Evolutionary conservation across 30 jellyfish, hydroid and myxozoan species (phyloP).

Genomic region (Aurelia coerulea): DNA sequence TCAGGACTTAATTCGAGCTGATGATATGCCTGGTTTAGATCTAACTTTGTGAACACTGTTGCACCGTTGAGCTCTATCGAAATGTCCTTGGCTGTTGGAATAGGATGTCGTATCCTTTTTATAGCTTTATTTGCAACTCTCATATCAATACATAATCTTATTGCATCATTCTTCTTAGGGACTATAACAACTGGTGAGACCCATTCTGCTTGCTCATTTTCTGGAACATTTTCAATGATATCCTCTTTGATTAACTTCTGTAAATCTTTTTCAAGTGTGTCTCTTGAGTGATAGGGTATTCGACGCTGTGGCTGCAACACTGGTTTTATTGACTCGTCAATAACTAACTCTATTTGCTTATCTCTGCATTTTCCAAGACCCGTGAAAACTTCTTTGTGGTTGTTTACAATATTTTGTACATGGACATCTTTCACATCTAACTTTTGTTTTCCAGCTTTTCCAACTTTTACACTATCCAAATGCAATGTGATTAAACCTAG

Average conservation of each 20-base stretch:
- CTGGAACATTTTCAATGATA: constrained; percentile 29
- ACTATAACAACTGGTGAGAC: constrained; percentile 14
- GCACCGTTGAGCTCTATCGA: constrained; percentile 2
- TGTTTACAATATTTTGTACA: not conserved
- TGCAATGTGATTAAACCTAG: not conserved
- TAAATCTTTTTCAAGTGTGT: not conserved
- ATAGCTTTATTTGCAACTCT: constrained; percentile 47
- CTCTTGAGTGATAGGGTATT: not conserved
- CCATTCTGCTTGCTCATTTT: constrained; percentile 29
- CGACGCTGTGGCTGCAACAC: not conserved
- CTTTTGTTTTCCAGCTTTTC: not conserved
- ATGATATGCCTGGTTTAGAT: no score
- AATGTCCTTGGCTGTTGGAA: constrained; percentile 36
- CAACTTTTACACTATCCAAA: not conserved
- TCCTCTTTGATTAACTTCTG: constrained; percentile 3
- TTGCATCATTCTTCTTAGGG: constrained; percentile 26
- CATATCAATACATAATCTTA: constrained; percentile 51
- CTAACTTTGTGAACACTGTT: no score
- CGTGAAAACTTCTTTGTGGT: not conserved
- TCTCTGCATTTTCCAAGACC: constrained; percentile 45
- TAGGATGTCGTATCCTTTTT: constrained; percentile 35
- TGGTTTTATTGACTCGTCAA: not conserved
- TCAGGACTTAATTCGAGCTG: no score
- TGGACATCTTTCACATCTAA: not conserved
- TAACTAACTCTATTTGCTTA: not conserved